Conservation (phyloP, 2,888 invertebrate species). For the Notocelia uddmanniana region DNA sequence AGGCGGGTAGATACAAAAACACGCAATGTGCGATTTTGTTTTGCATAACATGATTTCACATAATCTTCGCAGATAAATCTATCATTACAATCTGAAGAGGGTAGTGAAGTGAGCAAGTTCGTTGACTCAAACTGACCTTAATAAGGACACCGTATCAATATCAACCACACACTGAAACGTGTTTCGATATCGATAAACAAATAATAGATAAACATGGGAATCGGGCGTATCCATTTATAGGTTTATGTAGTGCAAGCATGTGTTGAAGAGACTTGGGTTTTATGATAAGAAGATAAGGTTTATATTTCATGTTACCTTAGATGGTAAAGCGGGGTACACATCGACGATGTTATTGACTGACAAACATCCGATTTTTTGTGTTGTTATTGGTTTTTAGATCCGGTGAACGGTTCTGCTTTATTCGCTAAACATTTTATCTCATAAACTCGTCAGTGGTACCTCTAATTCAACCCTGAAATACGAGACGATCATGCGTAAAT, state of each 20-base stretch:
- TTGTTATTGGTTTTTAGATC: not conserved
- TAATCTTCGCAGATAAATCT: not conserved
- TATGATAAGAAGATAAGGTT: slow-evolving; percentile 10
- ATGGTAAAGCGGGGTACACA: not conserved
- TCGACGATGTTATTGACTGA: not conserved
- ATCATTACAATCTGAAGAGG: slow-evolving; percentile 11
- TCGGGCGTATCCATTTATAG: not conserved
- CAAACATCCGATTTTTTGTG: slow-evolving; percentile 9
- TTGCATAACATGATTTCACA: not conserved
- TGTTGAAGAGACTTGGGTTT: not conserved
- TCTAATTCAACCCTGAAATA: no score
- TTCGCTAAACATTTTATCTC: not conserved
- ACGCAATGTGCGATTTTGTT: no score
- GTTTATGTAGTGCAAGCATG: not conserved
- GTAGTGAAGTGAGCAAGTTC: slow-evolving; percentile 15
- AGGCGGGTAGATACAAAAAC: not conserved
- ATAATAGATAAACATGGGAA: slow-evolving; percentile 26
- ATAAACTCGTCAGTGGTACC: no score
- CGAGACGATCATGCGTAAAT: no score
- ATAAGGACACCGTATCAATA: slow-evolving; percentile 28
- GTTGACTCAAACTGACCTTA: slow-evolving; percentile 39
- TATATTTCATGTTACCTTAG: not conserved
- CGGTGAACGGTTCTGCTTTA: not conserved
- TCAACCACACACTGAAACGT: slow-evolving; percentile 16
- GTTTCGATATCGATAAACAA: slow-evolving; percentile 33